A percentile compares a stretch with the other conserved stretches of the same genome.
Conservation (phyloP, 1,140 invertebrate species). For the Meteorus sp. region DNA sequence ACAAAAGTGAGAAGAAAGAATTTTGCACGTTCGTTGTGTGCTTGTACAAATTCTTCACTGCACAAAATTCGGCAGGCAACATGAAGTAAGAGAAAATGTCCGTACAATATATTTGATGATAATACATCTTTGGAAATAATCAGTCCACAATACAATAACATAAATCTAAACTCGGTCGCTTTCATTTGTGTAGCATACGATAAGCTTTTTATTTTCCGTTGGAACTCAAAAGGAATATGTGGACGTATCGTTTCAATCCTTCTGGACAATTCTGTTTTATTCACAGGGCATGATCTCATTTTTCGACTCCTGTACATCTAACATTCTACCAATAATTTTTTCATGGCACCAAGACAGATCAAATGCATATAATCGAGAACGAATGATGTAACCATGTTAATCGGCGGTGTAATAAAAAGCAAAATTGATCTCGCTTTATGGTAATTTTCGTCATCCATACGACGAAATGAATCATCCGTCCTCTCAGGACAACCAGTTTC, state of each 20-base stretch:
- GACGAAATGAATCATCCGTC: conserved; percentile 28
- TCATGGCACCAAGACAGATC: conserved; percentile 15
- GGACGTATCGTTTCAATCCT: background rate
- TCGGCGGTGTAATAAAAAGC: conserved; percentile 17
- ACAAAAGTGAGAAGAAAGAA: conserved; percentile 5
- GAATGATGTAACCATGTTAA: conserved; percentile 27
- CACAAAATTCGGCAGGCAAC: conserved; percentile 12
- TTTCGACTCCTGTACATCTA: background rate
- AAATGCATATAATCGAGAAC: conserved; percentile 27
- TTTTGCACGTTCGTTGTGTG: background rate
- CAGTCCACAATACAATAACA: conserved; percentile 2
- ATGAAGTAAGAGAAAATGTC: conserved; percentile 13
- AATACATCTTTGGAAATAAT: conserved; percentile 15
- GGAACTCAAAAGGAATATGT: conserved; percentile 14
- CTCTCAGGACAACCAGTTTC: background rate
- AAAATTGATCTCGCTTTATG: conserved; percentile 27
- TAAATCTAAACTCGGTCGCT: conserved; percentile 12
- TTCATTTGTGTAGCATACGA: conserved; percentile 10
- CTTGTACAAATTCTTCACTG: background rate
- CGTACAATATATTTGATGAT: background rate
- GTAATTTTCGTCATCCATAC: conserved; percentile 19
- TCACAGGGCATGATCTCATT: background rate
- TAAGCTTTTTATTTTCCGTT: background rate
- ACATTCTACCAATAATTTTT: conserved; percentile 20
- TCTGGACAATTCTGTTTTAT: conserved; percentile 3